Evolutionary conservation across 2,113 vertebrate species (phyloP).

Genomic region (Phalacrocorax pelagicus): DNA sequence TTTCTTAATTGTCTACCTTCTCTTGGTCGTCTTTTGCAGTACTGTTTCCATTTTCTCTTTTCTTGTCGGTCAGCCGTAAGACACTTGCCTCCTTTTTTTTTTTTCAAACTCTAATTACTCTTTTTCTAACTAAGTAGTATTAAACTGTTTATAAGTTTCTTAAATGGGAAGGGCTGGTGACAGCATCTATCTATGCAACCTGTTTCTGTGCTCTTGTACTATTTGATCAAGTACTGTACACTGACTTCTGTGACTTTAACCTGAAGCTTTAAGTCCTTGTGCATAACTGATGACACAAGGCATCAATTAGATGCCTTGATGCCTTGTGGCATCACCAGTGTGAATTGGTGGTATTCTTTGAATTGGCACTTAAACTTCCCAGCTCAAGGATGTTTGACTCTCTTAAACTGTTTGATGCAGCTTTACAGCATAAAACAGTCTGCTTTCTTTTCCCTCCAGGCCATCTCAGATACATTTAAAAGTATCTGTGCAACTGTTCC

Average conservation of each 20-base stretch:
- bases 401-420: not conserved
- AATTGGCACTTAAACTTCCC: not conserved
- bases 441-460: not conserved
- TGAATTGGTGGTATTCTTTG: not conserved
- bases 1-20: not conserved
- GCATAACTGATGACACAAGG: too few relatives aligned
- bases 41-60: not conserved
- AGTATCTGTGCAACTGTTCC: not conserved
- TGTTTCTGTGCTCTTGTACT: not conserved
- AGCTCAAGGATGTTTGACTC: not conserved
- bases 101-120: not conserved
- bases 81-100: not conserved
- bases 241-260: not conserved
- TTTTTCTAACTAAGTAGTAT: not conserved
- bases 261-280: not conserved
- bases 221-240: not conserved
- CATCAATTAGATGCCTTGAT: too few relatives aligned
- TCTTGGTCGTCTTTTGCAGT: not conserved
- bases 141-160: not conserved
- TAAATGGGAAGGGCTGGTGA: not conserved
- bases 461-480: not conserved
- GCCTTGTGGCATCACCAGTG: not conserved
- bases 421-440: too few relatives aligned
- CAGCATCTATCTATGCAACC: not conserved
- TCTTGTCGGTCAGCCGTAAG: not conserved